These are phyloP conservation scores for Cantharis flavilabris DNA, from an alignment of 2,888 invertebrate species.

Conservation along the genomic window DNA sequence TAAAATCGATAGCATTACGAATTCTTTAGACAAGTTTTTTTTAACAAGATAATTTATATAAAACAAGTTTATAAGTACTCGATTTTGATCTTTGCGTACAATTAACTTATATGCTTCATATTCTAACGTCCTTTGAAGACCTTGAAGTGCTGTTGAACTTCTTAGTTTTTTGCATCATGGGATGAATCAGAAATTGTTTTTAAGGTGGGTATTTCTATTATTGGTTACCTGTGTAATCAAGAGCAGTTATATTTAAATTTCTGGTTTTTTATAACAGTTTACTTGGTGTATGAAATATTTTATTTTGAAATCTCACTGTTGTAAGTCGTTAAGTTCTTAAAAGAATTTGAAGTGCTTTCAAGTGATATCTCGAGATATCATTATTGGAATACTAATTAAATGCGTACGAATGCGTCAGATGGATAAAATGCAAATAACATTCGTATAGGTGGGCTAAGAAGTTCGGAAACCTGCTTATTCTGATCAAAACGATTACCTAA, in stretches of 20 bases:
- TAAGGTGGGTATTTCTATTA: not conserved
- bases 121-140: conserved; percentile 8
- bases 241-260: not conserved
- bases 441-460: not conserved
- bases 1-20: not conserved
- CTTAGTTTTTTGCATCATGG: conserved; percentile 13
- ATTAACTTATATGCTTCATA: not conserved
- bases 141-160: conserved; percentile 26
- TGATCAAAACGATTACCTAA: not conserved
- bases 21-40: conserved; percentile 24
- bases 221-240: not conserved
- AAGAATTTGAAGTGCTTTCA: not conserved
- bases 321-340: not conserved
- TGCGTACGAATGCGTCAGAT: not conserved
- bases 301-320: not conserved
- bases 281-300: not conserved
- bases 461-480: not conserved
- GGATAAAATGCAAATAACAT: not conserved
- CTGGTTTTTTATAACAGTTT: not conserved
- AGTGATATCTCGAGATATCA: not conserved
- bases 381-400: not conserved
- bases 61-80: conserved; percentile 15
- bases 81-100: conserved; percentile 18
- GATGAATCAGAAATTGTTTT: conserved; percentile 1
- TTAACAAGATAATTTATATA: conserved; percentile 4